Base-by-base conservation (phyloP, 2,888 invertebrate genomes). In the Pediacus dermestoides region DNA sequence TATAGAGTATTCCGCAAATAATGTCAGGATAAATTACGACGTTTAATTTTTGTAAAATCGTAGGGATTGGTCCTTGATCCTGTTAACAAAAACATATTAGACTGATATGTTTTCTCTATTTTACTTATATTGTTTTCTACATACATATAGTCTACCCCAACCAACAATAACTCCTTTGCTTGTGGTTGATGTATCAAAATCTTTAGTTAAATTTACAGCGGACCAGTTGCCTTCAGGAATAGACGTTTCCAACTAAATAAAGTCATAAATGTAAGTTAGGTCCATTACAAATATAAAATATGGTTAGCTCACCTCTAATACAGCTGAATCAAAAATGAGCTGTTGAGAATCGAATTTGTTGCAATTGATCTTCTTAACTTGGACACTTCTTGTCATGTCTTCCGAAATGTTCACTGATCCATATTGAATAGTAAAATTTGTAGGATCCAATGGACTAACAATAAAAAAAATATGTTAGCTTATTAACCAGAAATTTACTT, bases 61-160 rank as follows among this genome's bases (percentile, higher is more conserved):
- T 6, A n/a, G 44, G 22, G 3, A 37, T 7, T 8, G 40, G 30
- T 10, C 44, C 44, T n/a, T n/a, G n/a, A n/a, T 11, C 7, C 8
- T 25, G 32, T 33, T 33, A 13, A 3, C 21, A 32, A 39, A 12
- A 8, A 34, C 13, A 12, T 16, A 9, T 11, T 9, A 3, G 9
- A 6, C 12, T 18, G 21, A 25, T 25, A 6, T 30, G 7, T 6
- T 16, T 7, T 10, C 3, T 16, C 14, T 14, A 35, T 18, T 18
- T 18, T 6, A 9, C 2, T 14, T 3, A 2, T 4, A n/a, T n/a
- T n/a, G n/a, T n/a, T n/a, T n/a, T n/a, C n/a, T n/a, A 14, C 13
- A 13, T 23, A 37, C 32, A 10, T 11, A 31, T 26, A 33, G 12
- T n/a, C 27, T 11, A 2, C 44, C 44, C 44, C 44, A 44, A 13